These are phyloP conservation scores for Drosophila erecta DNA, from an alignment of 1,140 invertebrate genomes.

Conservation along the genomic window DNA sequence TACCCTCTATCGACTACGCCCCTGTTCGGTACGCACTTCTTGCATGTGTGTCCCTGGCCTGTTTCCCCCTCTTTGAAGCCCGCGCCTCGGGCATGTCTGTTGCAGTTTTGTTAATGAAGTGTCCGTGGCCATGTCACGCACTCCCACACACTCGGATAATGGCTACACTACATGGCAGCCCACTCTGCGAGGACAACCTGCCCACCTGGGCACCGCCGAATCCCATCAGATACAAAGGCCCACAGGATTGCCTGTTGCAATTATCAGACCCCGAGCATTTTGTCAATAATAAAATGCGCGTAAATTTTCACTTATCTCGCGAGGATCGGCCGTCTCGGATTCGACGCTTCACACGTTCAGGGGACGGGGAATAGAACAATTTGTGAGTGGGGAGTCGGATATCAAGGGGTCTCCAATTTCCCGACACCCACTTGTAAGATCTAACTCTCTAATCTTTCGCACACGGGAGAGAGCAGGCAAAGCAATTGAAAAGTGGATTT, in stretches of 20 bases:
- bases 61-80: background rate
- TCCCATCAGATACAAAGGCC: constrained; percentile 46
- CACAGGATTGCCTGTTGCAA: constrained; percentile 17
- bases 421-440: constrained; percentile 40
- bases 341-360: constrained; percentile 68
- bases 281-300: constrained; percentile 50
- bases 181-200: constrained; percentile 18
- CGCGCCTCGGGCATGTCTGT: constrained; percentile 1
- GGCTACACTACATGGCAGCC: background rate
- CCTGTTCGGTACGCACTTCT: constrained; percentile 14
- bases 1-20: constrained; percentile 14
- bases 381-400: constrained; percentile 24
- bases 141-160: constrained; percentile 23
- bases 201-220: constrained; percentile 18
- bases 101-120: constrained; percentile 60
- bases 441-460: constrained; percentile 3
- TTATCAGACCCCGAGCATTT: constrained; percentile 50
- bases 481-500: constrained; percentile 39
- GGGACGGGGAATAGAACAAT: background rate
- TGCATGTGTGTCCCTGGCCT: constrained; percentile 17
- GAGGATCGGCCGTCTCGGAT: constrained; percentile 28
- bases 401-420: constrained; percentile 38
- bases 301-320: constrained; percentile 47
- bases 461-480: background rate
- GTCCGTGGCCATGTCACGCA: constrained; percentile 49